Evolutionary conservation across 92 coral and sea anemone genomes (phyloP), one percentile per base, ranked within the genome.

Genomic region (Plumapathes pennacea): DNA sequence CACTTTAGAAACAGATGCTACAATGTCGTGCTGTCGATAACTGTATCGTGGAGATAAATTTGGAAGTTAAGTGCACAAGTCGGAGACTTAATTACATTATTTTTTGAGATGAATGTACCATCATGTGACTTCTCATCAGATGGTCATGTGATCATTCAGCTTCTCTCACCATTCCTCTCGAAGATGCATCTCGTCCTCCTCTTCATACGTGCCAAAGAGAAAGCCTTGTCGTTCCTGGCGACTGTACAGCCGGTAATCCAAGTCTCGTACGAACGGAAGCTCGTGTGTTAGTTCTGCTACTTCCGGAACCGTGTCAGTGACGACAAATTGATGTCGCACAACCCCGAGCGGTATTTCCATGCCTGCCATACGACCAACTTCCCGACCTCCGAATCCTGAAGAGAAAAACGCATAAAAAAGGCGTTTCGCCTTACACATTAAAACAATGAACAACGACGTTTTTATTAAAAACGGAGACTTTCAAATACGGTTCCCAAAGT

Each of bases 201-300:
- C 34, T 46, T 74, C 81, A 51, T 74, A 74, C 0, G 57, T 46
- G 15, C 81, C 81, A 41, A 64, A 43, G 9, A 41, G 57, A 54
- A 74, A 50, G 12, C 81, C 81, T 40, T 74, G 74, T 21, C 63
- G 43, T 32, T 74, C 81, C 62, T 74, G 81, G 8, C 81, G 59
- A 2, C 50, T 33, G 25, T 64, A 74, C 25, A 43, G 26, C 11
- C 64, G 54, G 12, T 73, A 72, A 12, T 74, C 81, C 25, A 64
- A 21, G 32, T 74, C 81, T 25, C 81, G 48, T 39, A 74, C 55
- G 39, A 74, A 67, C 4, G 81, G 81, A 28, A 74, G 30, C 37
- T 74, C 81, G 29, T 14, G 41, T 51, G 53, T 17, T 25, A 74
- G 54, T 18, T 17, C 62, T 14, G 51, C 74, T n/a, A 74, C 81